Conservation (phyloP, 1,140 invertebrate species). For the Oreohelix idahoensis region DNA sequence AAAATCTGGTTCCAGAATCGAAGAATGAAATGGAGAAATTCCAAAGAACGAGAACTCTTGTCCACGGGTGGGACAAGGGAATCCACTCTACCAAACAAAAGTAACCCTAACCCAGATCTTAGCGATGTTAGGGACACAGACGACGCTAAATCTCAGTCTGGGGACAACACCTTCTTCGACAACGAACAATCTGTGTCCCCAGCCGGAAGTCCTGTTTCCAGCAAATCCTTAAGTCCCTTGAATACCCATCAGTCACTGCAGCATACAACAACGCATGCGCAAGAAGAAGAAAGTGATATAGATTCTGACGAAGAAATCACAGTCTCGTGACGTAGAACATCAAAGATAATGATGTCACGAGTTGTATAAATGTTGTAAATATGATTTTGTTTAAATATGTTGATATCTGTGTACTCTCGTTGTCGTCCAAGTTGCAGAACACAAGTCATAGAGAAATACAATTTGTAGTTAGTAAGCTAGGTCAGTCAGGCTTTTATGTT, state of each 20-base stretch:
- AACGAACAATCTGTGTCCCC: conserved; percentile 44
- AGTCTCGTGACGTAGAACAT: conserved; percentile 51
- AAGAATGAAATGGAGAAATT: conserved; percentile 83
- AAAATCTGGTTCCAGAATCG: conserved; percentile 75
- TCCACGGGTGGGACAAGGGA: conserved; percentile 92
- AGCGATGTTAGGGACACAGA: conserved; percentile 82
- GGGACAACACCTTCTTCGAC: conserved; percentile 38
- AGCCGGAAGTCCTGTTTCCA: conserved; percentile 47
- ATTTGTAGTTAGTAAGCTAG: too few relatives aligned
- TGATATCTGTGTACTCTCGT: background rate
- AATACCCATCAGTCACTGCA: conserved; percentile 21
- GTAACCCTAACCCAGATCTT: conserved; percentile 95
- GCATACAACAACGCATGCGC: conserved; percentile 24
- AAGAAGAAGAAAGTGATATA: conserved; percentile 48
- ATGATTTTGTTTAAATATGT: background rate
- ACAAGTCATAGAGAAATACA: too few relatives aligned
- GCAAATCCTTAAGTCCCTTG: conserved; percentile 46
- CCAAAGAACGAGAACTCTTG: conserved; percentile 94
- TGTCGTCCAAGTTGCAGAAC: background rate
- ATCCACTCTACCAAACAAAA: conserved; percentile 95
- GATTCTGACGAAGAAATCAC: conserved; percentile 64
- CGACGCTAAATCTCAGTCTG: conserved; percentile 41
- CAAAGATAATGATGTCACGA: background rate
- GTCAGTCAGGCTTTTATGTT: too few relatives aligned
- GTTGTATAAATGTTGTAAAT: conserved; percentile 7